Base-by-base conservation (phyloP, 1,140 invertebrate species). In the Sarcophaga peregrina region DNA sequence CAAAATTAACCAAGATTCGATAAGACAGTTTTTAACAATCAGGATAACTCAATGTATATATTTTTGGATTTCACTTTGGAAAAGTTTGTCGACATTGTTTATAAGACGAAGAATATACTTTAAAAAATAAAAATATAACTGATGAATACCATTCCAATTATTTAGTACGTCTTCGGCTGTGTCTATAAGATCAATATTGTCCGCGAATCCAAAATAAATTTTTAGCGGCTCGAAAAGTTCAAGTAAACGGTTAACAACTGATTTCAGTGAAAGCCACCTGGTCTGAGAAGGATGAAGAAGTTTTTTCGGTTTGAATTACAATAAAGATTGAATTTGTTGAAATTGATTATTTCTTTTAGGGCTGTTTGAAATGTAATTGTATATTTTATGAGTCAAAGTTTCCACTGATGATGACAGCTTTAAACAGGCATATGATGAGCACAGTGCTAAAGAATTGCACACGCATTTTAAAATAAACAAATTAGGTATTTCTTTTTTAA, bases 401-500 rank as follows among this genome's bases (percentile, higher is more conserved):
- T 75, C 74, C 37, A 75, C 37, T 46, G 10, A 11, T 13, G 37
- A 46, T 75, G 74, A 25, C 25, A 75, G 37, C 20, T 75, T 25
- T 8, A n/a, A 15, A 47, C 74, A 75, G 37, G 74, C 74, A 75
- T 75, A 75, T 75, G 74, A 75, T n/a, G 74, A 45, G 13, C 25
- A 45, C 13, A 75, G 20, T 10, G 25, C 37, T 46, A 50, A 75
- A 2, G 74, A 75, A 46, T 46, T 17, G 74, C 74, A 75, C 11
- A 75, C 46, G 74, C 74, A 75, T 47, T 46, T 75, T 20, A 75
- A n/a, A 15, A 75, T 47, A 46, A 75, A 75, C 46, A 75, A 75
- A 75, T 75, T 75, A 46, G 74, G 74, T n/a, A 75, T 75, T 15
- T 75, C 74, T 75, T 75, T 75, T 75, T 75, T 75, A 46, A 75